These are phyloP conservation scores for Habropoda laboriosa DNA, from an alignment of 1,140 invertebrate genomes.

Conservation along the genomic window DNA sequence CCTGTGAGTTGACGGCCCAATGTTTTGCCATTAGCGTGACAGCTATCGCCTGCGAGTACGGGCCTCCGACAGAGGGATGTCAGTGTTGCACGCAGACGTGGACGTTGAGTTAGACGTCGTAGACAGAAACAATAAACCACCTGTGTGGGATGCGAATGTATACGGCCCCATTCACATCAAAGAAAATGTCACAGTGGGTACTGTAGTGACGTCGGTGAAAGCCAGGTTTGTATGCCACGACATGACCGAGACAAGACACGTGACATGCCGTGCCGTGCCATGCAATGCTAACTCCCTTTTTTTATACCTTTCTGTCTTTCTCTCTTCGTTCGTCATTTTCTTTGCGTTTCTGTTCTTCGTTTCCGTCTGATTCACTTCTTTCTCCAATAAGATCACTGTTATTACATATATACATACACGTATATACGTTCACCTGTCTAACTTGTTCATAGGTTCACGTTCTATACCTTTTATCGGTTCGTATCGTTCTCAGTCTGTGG, in stretches of 20 bases:
- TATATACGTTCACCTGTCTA: background rate
- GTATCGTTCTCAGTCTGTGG: background rate
- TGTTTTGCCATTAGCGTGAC: conserved; percentile 92
- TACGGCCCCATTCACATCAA: conserved; percentile 98
- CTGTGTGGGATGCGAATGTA: conserved; percentile 95
- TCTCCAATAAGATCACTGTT: background rate
- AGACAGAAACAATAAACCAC: conserved; percentile 98
- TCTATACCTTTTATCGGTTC: conserved; percentile 18
- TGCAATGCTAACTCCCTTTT: conserved; percentile 58
- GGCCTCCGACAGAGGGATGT: conserved; percentile 94
- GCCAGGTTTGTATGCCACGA: conserved; percentile 95
- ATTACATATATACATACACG: too few relatives aligned
- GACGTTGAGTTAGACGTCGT: conserved; percentile 98
- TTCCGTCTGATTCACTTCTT: background rate
- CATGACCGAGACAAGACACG: conserved; percentile 80
- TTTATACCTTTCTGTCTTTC: background rate
- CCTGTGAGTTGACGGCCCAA: conserved; percentile 81
- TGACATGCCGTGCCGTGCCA: conserved; percentile 77
- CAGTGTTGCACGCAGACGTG: conserved; percentile 94
- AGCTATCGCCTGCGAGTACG: conserved; percentile 96
- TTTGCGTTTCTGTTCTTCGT: background rate
- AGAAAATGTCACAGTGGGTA: conserved; percentile 99
- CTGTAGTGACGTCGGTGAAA: conserved; percentile 97
- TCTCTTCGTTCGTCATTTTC: background rate
- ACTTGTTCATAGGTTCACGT: background rate